phyloP scores from a whole-genome alignment of 2,797 vertebrate genomes.

The Paguma larvata region DNA sequence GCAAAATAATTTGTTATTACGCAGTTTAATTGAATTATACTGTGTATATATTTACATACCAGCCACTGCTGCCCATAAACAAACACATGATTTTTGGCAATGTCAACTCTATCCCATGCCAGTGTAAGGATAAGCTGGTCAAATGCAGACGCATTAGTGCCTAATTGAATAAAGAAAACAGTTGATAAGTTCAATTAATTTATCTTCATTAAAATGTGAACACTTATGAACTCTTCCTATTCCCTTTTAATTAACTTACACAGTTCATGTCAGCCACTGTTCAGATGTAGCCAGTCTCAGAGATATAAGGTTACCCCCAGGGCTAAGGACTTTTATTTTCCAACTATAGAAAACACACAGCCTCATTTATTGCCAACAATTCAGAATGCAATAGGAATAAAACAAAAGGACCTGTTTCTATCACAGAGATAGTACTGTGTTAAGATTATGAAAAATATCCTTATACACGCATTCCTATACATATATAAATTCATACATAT shows the following conservation, averaged over 20 bases:
- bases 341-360: constrained; percentile 25
- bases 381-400: constrained; percentile 21
- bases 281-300: constrained; percentile 21
- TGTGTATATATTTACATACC: constrained; percentile 90
- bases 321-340: constrained; percentile 42
- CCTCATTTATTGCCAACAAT: constrained; percentile 7
- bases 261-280: neutral
- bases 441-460: constrained; percentile 45
- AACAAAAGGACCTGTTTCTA: constrained; percentile 42
- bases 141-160: constrained; percentile 97
- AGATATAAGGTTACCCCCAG: neutral
- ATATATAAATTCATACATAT: neutral
- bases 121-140: constrained; percentile 98
- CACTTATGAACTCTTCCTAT: neutral
- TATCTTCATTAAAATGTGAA: constrained; percentile 58
- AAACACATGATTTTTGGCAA: constrained; percentile 99
- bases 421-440: neutral
- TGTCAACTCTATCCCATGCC: constrained; percentile 99
- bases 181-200: constrained; percentile 43
- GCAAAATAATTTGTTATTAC: constrained; percentile 53
- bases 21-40: constrained; percentile 38
- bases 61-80: constrained; percentile 99
- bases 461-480: neutral
- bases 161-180: constrained; percentile 87
- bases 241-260: constrained; percentile 49